Evolutionary conservation across 2,797 vertebrate species (phyloP), one percentile per base, ranked within the genome.

Genomic region (Sebastes flavidus): DNA sequence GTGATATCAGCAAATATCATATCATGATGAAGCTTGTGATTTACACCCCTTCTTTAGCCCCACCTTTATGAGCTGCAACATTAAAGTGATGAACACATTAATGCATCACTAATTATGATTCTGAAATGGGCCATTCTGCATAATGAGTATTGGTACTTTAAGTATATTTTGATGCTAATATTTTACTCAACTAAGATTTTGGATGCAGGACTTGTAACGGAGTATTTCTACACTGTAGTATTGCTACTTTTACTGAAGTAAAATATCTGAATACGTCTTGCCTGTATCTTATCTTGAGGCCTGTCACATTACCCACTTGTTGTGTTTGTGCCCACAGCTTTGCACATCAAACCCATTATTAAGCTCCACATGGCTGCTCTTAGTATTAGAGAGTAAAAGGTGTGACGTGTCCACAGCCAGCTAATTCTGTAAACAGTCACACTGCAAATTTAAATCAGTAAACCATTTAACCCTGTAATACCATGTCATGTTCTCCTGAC

Each of bases 381-480:
- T 30, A 61, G 22, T 25, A 68, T 76, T 22, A 29, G 25, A 63
- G 24, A 30, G 29, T 62, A 61, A 85, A 72, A 27, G 5, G 56
- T 80, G 81, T 84, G 72, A 83, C 59, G 8, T 83, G 78, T 88
- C 73, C 81, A 42, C 24, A 52, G 36, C 75, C 66, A 32, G 69
- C 52, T 60, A 73, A 85, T 82, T 83, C n/a, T 79, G 72, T 65
- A 65, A 82, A 68, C 82, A 84, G 82, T 81, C 87, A 76, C 73
- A 74, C 78, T 74, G 66, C 71, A 71, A 79, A 87, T 88, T 87
- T 49, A 75, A 88, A 87, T 78, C 69, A 80, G 59, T 81, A 74
- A 83, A 81, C 62, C 72, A 34, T 82, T 87, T 82, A 87, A 90
- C 78, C 79, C 56, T 70, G 27, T 75, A 71, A 75, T 72, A 30